A percentile compares a stretch with the other conserved stretches of the same genome.
phyloP scores from a whole-genome alignment of 2,888 invertebrate species.

The Lottia gigantea region DNA sequence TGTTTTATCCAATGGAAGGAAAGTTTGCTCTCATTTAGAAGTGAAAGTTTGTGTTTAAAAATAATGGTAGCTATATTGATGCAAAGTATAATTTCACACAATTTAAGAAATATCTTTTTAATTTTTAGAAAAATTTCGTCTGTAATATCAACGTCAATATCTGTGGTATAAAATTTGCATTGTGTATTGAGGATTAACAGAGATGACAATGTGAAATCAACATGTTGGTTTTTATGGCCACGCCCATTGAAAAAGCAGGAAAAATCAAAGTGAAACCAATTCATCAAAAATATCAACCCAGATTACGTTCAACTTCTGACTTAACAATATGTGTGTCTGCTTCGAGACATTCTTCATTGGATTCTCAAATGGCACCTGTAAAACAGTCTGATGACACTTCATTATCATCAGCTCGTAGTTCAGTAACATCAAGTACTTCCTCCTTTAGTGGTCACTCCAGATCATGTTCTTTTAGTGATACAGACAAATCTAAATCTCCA shows the following conservation, averaged over 20 bases:
- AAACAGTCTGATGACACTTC: neutral
- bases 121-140: too few relatives aligned
- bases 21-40: too few relatives aligned
- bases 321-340: neutral
- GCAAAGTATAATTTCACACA: too few relatives aligned
- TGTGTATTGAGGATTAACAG: too few relatives aligned
- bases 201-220: neutral
- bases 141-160: too few relatives aligned
- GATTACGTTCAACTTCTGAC: neutral
- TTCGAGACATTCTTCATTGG: neutral
- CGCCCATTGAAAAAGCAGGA: conserved; percentile 12
- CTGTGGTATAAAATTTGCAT: too few relatives aligned
- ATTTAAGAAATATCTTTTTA: too few relatives aligned
- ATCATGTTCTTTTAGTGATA: neutral
- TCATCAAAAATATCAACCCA: neutral
- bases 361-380: neutral
- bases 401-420: neutral
- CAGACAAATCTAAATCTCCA: neutral
- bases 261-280: conserved; percentile 15
- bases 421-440: neutral
- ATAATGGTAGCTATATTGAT: too few relatives aligned
- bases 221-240: conserved; percentile 19
- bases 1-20: too few relatives aligned
- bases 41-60: too few relatives aligned
- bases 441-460: neutral